Evolutionary conservation across 92 coral and sea anemone genomes (phyloP).

Genomic region (Paramuricea clavata): DNA sequence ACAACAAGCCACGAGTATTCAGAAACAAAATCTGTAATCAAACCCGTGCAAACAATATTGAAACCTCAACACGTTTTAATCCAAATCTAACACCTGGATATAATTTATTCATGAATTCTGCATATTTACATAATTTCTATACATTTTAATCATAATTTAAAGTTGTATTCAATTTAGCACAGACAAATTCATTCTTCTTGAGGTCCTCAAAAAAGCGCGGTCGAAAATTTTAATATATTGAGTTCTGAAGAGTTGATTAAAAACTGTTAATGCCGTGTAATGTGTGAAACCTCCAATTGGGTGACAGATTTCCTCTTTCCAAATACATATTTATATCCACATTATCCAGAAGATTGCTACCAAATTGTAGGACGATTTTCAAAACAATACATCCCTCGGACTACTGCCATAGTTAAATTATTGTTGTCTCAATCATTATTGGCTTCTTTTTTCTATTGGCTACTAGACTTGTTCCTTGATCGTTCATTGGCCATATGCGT

Average conservation of each 20-base stretch:
- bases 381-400: no score
- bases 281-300: not conserved
- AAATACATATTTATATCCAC: no score
- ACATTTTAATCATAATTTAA: slow-evolving; percentile 50
- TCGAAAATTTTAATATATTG: not conserved
- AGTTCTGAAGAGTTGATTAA: not conserved
- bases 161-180: not conserved
- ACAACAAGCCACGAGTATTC: no score
- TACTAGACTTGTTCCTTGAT: no score
- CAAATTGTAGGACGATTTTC: no score
- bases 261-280: not conserved
- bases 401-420: no score
- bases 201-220: not conserved
- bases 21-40: not conserved
- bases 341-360: no score
- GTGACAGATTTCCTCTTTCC: no score
- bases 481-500: no score
- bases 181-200: not conserved
- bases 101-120: slow-evolving; percentile 33
- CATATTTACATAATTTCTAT: slow-evolving; percentile 51
- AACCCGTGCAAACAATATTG: not conserved
- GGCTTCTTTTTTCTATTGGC: no score
- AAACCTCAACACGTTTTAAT: not conserved
- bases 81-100: slow-evolving; percentile 37
- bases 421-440: no score